These are phyloP conservation scores for Dolichallabes microphthalmus DNA, from an alignment of 2,113 vertebrate species.

Conservation along the genomic window DNA sequence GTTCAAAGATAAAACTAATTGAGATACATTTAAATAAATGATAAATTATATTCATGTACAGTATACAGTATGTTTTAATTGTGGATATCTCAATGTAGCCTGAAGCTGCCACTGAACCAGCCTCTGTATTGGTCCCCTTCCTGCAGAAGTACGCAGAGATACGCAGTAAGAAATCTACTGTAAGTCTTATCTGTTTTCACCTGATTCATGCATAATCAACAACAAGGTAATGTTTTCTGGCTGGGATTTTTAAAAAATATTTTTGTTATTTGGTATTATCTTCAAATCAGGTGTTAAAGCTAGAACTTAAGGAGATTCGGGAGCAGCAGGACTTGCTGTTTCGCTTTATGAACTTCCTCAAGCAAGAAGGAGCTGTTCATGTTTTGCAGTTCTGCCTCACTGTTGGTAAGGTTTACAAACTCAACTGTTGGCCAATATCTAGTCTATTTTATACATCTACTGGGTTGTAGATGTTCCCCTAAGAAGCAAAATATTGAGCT, in stretches of 20 bases:
- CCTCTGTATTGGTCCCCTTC: conserved; percentile 85
- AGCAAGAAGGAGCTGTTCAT: conserved; percentile 93
- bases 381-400: conserved; percentile 95
- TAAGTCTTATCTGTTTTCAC: conserved; percentile 66
- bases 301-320: conserved; percentile 93
- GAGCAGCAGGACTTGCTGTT: conserved; percentile 95
- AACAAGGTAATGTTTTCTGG: not conserved
- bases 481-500: not conserved
- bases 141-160: conserved; percentile 90
- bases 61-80: not conserved
- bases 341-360: conserved; percentile 98
- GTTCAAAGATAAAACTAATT: not conserved
- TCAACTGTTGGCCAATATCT: not conserved
- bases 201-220: not conserved
- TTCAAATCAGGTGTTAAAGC: conserved; percentile 82
- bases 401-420: conserved; percentile 77
- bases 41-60: not conserved
- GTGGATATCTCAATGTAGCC: conserved; percentile 70
- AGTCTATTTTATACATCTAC: not conserved
- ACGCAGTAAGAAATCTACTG: conserved; percentile 88
- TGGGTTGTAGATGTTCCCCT: not conserved
- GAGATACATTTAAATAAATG: not conserved
- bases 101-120: conserved; percentile 85
- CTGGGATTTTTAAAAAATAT: not conserved
- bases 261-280: not conserved